These are phyloP conservation scores for Ormyrus pomaceus DNA, from an alignment of 2,888 invertebrate genomes.

Conservation along the genomic window DNA sequence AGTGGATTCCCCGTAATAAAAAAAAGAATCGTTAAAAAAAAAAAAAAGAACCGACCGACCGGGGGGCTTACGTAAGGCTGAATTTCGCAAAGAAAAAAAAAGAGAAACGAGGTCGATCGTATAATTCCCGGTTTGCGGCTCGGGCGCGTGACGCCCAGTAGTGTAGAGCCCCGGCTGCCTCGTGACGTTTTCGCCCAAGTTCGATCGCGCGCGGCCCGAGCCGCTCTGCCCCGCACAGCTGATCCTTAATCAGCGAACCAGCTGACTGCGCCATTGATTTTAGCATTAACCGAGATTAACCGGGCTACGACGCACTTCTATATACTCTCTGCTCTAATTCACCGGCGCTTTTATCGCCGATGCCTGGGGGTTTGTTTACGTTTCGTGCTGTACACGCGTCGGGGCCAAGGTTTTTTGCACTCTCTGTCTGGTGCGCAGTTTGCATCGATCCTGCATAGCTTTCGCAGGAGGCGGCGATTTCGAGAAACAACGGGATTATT, in stretches of 20 bases:
- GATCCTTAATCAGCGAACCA: conserved; percentile 53
- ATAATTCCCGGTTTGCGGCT: too few relatives aligned
- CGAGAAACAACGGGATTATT: too few relatives aligned
- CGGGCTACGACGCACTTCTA: conserved; percentile 38
- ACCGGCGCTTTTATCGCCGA: not conserved
- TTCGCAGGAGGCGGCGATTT: not conserved
- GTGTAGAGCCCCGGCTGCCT: too few relatives aligned
- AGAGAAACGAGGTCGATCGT: too few relatives aligned
- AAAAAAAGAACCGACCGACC: too few relatives aligned
- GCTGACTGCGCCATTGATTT: conserved; percentile 53
- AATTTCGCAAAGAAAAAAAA: not conserved
- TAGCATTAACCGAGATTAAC: conserved; percentile 41
- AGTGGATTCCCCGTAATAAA: too few relatives aligned
- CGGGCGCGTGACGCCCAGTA: too few relatives aligned
- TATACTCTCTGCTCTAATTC: not conserved
- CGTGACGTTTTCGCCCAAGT: not conserved
- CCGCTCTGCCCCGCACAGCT: conserved; percentile 33
- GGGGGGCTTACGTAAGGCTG: not conserved
- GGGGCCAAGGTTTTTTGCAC: too few relatives aligned
- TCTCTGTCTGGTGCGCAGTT: too few relatives aligned
- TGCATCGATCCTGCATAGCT: not conserved
- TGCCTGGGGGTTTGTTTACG: not conserved
- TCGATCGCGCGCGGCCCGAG: conserved; percentile 18
- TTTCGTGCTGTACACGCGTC: not conserved
- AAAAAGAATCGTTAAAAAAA: too few relatives aligned